phyloP scores from a whole-genome alignment of 2,888 invertebrate genomes.

The Plagiodera versicolora region DNA sequence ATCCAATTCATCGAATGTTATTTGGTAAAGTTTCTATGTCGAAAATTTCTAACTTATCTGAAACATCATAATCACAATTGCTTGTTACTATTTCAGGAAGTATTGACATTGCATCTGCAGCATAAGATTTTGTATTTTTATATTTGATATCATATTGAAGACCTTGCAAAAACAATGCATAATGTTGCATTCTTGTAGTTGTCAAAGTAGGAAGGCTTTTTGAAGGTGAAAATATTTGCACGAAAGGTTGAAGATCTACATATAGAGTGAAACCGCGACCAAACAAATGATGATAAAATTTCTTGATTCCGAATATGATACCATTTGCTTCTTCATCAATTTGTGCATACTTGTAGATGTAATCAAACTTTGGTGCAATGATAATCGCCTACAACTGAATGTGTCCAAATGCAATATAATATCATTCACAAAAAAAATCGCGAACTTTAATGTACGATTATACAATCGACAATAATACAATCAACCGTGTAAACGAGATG shows the following conservation, averaged over 20 bases:
- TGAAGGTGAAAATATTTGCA: no score
- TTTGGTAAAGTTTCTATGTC: neutral
- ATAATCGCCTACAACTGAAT: no score
- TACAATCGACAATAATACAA: no score
- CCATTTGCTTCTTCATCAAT: conserved; percentile 27
- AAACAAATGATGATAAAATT: conserved; percentile 14
- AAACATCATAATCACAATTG: neutral
- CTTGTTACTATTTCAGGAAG: no score
- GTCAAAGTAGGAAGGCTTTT: no score
- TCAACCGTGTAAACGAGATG: no score
- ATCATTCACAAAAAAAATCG: no score
- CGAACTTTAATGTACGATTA: no score
- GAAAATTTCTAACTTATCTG: neutral
- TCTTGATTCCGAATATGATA: conserved; percentile 24
- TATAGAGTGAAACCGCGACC: neutral
- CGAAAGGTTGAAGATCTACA: no score
- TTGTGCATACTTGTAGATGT: conserved; percentile 19
- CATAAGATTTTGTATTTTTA: conserved; percentile 3
- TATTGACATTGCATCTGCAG: neutral
- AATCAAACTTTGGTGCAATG: conserved; percentile 6
- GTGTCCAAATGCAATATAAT: no score
- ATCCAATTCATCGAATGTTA: neutral
- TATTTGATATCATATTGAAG: conserved; percentile 1
- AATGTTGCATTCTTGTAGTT: neutral
- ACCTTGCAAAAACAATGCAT: no score